Percentiles rank a stretch among this genome's conserved stretches.
Conservation (phyloP, 37 sponge, comb jelly and placozoan genomes). For the Diacarnus erythraeanus region DNA sequence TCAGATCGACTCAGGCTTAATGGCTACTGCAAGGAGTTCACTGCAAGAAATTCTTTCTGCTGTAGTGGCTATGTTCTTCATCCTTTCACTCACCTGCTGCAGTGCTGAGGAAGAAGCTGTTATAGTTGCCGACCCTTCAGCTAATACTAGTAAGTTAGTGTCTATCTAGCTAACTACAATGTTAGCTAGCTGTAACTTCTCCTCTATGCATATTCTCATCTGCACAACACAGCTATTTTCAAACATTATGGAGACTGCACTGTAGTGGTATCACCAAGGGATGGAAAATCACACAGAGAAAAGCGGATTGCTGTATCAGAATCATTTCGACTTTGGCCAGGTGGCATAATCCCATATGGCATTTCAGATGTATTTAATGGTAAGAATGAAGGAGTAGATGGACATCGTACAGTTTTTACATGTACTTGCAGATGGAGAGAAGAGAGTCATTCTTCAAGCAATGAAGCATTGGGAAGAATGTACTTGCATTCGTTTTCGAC, state of each 20-base stretch:
- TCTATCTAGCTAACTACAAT: neutral
- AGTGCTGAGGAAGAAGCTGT: neutral
- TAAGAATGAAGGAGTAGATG: constrained; percentile 1
- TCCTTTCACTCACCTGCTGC: neutral
- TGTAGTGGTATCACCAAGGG: neutral
- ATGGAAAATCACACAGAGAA: neutral
- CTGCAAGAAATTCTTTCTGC: too few species aligned
- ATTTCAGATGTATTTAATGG: constrained; percentile 45
- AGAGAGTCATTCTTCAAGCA: constrained; percentile 41
- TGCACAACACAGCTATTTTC: neutral
- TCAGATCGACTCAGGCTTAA: too few species aligned
- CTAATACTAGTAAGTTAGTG: neutral
- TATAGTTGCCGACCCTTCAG: constrained; percentile 9
- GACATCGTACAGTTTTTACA: neutral
- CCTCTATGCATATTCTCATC: neutral
- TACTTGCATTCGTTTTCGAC: constrained; percentile 73
- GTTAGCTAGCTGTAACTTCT: neutral
- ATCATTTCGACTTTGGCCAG: constrained; percentile 48
- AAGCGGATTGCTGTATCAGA: neutral
- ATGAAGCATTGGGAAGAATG: constrained; percentile 77
- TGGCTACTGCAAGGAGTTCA: too few species aligned
- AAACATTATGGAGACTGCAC: neutral
- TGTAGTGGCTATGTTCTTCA: neutral
- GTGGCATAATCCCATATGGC: constrained; percentile 41
- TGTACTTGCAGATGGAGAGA: constrained; percentile 18